These are phyloP conservation scores for Callocephalon fimbriatum DNA, from an alignment of 2,113 vertebrate species.

Conservation along the genomic window DNA sequence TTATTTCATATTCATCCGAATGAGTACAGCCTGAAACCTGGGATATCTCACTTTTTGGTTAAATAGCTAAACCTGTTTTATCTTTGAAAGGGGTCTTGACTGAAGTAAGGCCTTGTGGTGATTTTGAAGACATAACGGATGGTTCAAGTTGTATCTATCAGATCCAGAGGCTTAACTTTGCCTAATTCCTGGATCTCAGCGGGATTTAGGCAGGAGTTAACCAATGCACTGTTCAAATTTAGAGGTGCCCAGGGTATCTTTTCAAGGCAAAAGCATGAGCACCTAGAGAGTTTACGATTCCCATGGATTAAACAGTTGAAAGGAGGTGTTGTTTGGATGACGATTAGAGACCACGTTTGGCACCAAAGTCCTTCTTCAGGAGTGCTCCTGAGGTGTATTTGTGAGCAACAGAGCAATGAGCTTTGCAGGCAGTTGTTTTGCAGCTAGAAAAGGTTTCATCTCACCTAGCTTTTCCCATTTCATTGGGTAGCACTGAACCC, in stretches of 20 bases:
- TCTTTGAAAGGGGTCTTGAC: background rate
- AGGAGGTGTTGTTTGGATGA: background rate
- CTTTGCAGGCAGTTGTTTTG: background rate
- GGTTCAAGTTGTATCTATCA: background rate
- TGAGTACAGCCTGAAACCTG: background rate
- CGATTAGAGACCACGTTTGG: background rate
- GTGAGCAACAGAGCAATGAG: background rate
- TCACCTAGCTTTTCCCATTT: background rate
- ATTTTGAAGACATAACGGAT: background rate
- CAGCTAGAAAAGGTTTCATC: background rate
- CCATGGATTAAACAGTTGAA: background rate
- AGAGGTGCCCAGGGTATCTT: background rate
- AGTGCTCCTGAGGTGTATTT: background rate
- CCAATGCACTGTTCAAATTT: background rate
- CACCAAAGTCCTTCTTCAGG: background rate
- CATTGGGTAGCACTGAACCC: background rate
- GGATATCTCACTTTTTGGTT: background rate
- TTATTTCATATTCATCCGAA: conserved; percentile 8
- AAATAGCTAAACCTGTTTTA: background rate
- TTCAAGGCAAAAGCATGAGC: background rate
- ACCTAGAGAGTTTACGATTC: background rate
- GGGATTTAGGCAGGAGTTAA: background rate
- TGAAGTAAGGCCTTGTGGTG: background rate
- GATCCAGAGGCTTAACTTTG: background rate
- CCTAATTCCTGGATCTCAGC: background rate